A percentile compares a stretch with the other conserved stretches of the same genome.
Evolutionary conservation across 1,140 invertebrate genomes (phyloP).

Genomic region (Nylanderia fulva): DNA sequence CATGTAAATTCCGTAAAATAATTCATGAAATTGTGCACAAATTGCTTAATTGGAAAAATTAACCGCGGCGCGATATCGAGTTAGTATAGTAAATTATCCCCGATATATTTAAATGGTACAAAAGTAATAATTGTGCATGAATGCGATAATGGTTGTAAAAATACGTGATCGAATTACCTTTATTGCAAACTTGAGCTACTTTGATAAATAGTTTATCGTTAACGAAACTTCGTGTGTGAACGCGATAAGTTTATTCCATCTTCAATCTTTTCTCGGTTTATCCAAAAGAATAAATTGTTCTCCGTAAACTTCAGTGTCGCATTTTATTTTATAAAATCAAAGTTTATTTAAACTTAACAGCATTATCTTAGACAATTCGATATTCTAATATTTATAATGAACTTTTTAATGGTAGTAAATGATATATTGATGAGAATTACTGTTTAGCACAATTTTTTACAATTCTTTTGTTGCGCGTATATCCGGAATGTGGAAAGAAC

Average conservation of each 20-base stretch:
- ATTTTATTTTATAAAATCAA: neutral
- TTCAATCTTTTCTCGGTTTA: neutral
- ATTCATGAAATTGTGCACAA: neutral
- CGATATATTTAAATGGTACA: constrained; percentile 4
- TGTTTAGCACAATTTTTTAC: neutral
- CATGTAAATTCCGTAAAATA: constrained; percentile 16
- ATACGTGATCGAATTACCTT: neutral
- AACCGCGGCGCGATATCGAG: constrained; percentile 9
- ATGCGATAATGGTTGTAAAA: neutral
- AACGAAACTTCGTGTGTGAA: neutral
- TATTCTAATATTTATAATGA: neutral
- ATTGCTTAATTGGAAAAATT: constrained; percentile 14
- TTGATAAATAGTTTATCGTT: constrained; percentile 14
- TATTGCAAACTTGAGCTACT: neutral
- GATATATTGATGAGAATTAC: neutral
- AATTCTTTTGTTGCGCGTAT: neutral
- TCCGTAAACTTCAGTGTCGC: neutral
- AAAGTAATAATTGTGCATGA: constrained; percentile 10
- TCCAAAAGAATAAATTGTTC: neutral
- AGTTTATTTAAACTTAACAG: neutral
- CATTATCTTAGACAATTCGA: neutral
- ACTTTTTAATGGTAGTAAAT: neutral
- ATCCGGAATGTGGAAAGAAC: constrained; percentile 6
- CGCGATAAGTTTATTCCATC: constrained; percentile 2
- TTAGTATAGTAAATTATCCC: constrained; percentile 11